A percentile compares a stretch with the other conserved stretches of the same genome.
Evolutionary conservation across 2,888 invertebrate genomes (phyloP).

Genomic region (Bruchidius siliquastri): DNA sequence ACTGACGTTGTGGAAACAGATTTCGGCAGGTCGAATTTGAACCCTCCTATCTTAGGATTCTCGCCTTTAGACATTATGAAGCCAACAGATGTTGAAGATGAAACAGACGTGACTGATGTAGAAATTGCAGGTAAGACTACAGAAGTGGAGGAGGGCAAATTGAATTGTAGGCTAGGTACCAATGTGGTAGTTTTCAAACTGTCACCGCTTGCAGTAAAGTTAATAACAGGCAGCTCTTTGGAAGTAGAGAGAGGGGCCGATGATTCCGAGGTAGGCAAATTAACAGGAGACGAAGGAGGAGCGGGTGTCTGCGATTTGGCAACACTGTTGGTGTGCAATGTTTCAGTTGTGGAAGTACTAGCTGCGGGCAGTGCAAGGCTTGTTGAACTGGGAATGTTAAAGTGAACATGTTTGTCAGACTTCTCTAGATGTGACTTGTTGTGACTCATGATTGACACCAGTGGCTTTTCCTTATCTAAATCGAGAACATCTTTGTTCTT

Average conservation of each 20-base stretch:
- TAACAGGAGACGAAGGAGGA: conserved; percentile 15
- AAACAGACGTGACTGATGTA: not conserved
- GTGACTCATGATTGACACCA: conserved; percentile 34
- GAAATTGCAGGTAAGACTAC: conserved; percentile 1
- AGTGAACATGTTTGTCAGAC: conserved; percentile 37
- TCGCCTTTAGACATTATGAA: conserved; percentile 1
- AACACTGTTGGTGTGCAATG: not conserved
- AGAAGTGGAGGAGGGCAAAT: conserved; percentile 3
- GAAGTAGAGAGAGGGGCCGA: not conserved
- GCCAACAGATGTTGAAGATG: conserved; percentile 1
- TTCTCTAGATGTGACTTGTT: conserved; percentile 27
- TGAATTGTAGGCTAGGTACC: conserved; percentile 9
- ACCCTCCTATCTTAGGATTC: conserved; percentile 33
- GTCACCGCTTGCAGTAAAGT: not conserved
- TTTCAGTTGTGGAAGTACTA: not conserved
- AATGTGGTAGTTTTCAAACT: not conserved
- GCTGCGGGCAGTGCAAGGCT: not conserved
- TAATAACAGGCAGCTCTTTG: not conserved
- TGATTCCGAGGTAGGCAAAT: not conserved
- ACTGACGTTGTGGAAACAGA: conserved; percentile 4
- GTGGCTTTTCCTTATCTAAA: conserved; percentile 20
- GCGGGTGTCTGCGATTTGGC: conserved; percentile 10
- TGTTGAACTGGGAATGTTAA: conserved; percentile 29
- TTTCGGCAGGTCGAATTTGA: conserved; percentile 34
- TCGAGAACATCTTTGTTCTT: not conserved